phyloP scores from a whole-genome alignment of 2,888 invertebrate species.

The Metacarcinus magister region DNA sequence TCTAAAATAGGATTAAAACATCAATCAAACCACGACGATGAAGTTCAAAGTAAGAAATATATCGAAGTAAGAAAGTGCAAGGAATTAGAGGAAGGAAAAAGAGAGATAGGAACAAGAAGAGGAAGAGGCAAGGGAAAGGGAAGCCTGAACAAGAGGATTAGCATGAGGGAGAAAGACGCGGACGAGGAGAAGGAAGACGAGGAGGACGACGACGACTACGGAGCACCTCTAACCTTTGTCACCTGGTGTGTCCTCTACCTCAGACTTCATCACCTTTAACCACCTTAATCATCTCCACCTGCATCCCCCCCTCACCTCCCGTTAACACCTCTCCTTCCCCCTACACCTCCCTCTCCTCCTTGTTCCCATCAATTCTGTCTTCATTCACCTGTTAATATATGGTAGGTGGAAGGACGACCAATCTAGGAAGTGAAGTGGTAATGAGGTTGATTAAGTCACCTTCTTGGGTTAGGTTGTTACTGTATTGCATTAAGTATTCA shows the following conservation, averaged over 20 bases:
- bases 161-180: not conserved
- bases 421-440: too few species aligned
- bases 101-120: not conserved
- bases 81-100: not conserved
- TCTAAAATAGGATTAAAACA: not conserved
- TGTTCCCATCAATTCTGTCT: not conserved
- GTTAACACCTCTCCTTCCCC: not conserved
- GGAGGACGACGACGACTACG: not conserved
- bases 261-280: slow-evolving; percentile 20
- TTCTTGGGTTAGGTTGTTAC: too few species aligned
- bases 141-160: not conserved
- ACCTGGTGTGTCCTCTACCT: not conserved
- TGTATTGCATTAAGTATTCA: too few species aligned
- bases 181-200: not conserved
- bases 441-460: too few species aligned
- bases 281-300: slow-evolving; percentile 8
- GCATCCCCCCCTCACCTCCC: not conserved
- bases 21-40: not conserved
- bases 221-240: slow-evolving; percentile 19
- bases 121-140: not conserved
- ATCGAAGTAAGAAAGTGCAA: not conserved
- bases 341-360: not conserved
- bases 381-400: not conserved
- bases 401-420: too few species aligned
- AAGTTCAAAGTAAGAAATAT: not conserved